phyloP scores from a whole-genome alignment of 64 coral and sea anemone species.

The Pachyseris speciosa region DNA sequence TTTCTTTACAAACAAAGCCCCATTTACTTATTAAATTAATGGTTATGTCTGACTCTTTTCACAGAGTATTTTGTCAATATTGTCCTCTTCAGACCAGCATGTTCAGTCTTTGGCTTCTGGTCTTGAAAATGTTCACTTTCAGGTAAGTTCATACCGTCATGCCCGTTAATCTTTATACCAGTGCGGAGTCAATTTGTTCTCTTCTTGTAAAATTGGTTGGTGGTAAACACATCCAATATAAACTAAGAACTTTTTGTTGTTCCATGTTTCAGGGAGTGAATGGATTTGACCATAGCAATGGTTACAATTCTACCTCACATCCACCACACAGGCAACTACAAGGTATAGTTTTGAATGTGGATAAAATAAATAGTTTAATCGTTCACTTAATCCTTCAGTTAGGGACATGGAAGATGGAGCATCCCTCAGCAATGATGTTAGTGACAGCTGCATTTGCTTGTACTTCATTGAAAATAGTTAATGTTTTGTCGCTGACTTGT shows the following conservation, averaged over 20 bases:
- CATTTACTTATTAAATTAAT: background rate
- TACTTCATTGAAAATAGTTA: too few relatives aligned
- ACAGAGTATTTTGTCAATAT: constrained; percentile 10
- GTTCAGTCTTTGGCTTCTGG: background rate
- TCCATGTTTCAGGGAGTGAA: constrained; percentile 60
- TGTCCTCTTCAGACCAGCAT: background rate
- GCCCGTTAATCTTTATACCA: too few relatives aligned
- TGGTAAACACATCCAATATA: background rate
- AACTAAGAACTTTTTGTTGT: background rate
- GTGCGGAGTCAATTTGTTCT: too few relatives aligned
- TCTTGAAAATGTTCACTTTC: background rate
- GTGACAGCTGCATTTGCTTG: too few relatives aligned
- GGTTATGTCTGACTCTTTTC: background rate
- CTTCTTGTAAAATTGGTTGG: background rate
- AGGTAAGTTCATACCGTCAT: background rate
- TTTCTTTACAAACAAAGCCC: too few relatives aligned
- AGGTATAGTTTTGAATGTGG: background rate
- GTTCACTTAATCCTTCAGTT: too few relatives aligned
- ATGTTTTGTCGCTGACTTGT: too few relatives aligned
- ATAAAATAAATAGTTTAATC: too few relatives aligned
- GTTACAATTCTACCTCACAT: background rate
- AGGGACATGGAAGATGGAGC: too few relatives aligned
- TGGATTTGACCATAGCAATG: constrained; percentile 76
- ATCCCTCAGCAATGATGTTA: too few relatives aligned
- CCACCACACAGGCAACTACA: background rate